Evolutionary conservation across 1,140 invertebrate species (phyloP).

Genomic region (Drosophila auraria): DNA sequence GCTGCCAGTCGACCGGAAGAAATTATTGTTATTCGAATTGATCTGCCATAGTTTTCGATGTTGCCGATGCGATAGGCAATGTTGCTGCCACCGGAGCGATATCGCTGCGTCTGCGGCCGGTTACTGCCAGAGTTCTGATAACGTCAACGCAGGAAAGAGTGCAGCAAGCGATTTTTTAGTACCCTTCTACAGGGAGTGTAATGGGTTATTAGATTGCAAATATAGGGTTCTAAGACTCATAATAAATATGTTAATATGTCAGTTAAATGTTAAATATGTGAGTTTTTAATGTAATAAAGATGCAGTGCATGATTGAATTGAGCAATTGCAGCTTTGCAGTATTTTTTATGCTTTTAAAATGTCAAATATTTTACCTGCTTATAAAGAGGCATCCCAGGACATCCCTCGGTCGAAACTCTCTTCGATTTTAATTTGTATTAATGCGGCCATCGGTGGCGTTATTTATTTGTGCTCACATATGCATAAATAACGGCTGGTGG

Average conservation of each 20-base stretch:
- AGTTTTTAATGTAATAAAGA: too few relatives aligned
- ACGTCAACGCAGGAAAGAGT: conserved; percentile 68
- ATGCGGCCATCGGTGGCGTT: conserved; percentile 40
- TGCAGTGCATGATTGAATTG: too few relatives aligned
- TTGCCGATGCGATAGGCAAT: conserved; percentile 60
- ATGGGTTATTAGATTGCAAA: not conserved
- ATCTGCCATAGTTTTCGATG: conserved; percentile 67
- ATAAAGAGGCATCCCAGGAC: too few relatives aligned
- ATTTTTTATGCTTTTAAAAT: too few relatives aligned
- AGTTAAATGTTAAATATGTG: too few relatives aligned
- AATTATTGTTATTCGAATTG: conserved; percentile 84
- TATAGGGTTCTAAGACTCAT: too few relatives aligned
- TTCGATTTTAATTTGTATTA: conserved; percentile 14
- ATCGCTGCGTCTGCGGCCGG: conserved; percentile 53
- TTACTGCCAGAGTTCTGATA: conserved; percentile 70
- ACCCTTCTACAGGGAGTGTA: not conserved
- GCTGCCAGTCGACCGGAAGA: conserved; percentile 76
- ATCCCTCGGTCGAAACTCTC: not conserved
- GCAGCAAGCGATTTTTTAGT: conserved; percentile 15
- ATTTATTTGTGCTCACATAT: conserved; percentile 77
- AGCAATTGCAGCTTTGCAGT: too few relatives aligned
- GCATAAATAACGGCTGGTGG: conserved; percentile 69
- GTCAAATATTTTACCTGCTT: too few relatives aligned
- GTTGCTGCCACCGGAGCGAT: conserved; percentile 56
- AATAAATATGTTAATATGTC: too few relatives aligned